Conservation (phyloP, 2,113 vertebrate species). For the Colinus virginianus region DNA sequence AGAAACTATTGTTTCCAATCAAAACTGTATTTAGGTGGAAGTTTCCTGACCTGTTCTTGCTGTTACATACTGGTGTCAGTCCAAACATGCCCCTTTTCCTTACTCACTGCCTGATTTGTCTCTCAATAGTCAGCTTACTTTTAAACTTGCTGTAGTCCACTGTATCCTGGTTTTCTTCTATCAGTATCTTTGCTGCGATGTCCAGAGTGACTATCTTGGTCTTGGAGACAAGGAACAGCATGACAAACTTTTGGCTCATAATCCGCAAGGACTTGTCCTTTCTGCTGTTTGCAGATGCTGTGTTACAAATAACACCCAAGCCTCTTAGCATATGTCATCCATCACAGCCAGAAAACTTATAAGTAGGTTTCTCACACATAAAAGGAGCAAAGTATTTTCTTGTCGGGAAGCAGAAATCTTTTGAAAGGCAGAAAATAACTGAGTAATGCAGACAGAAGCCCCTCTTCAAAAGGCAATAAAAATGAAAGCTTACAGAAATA, state of each 20-base stretch:
- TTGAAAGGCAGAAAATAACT: constrained; percentile 37
- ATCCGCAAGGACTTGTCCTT: constrained; percentile 95
- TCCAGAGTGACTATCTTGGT: constrained; percentile 91
- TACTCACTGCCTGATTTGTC: not conserved
- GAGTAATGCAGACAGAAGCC: not conserved
- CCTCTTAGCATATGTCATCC: constrained; percentile 54
- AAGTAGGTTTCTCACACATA: constrained; percentile 34
- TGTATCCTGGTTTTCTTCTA: constrained; percentile 89
- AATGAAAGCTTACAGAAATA: not conserved
- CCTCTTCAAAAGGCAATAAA: not conserved
- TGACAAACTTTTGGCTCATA: constrained; percentile 98
- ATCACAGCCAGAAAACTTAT: constrained; percentile 40
- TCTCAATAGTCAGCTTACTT: constrained; percentile 82
- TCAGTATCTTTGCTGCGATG: constrained; percentile 90
- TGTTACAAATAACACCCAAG: constrained; percentile 65
- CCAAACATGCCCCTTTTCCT: not conserved
- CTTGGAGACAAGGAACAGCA: constrained; percentile 94
- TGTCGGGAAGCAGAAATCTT: constrained; percentile 6
- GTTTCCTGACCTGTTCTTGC: not conserved
- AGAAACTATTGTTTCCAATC: not conserved
- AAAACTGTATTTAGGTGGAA: not conserved
- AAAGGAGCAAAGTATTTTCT: not conserved
- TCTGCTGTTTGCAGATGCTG: constrained; percentile 87
- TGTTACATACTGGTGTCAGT: not conserved
- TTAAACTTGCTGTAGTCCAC: constrained; percentile 95